Conservation (phyloP, 2,888 invertebrate species). For the Drosophila borborema region DNA sequence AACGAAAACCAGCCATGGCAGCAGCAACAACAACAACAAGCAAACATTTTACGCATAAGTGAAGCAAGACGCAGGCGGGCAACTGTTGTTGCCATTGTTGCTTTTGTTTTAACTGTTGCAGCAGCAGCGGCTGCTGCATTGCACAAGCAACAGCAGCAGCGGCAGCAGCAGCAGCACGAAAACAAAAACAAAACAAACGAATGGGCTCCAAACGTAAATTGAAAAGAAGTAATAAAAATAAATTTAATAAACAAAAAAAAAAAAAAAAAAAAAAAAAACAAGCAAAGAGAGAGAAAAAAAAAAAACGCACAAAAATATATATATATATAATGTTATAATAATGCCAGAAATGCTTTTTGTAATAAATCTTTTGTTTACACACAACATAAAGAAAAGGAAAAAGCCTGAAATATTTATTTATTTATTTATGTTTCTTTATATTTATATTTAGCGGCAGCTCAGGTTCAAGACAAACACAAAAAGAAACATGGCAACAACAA, state of each 20-base stretch:
- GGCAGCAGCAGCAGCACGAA: conserved; percentile 18
- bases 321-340: conserved; percentile 58
- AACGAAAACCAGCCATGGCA: conserved; percentile 10
- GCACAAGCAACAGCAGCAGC: conserved; percentile 57
- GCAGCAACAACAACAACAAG: conserved; percentile 21
- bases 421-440: conserved; percentile 59
- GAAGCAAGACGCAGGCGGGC: conserved; percentile 47
- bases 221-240: conserved; percentile 78
- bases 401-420: conserved; percentile 69
- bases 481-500: conserved; percentile 12
- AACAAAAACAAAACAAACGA: conserved; percentile 62
- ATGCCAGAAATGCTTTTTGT: conserved; percentile 68
- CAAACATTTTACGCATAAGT: conserved; percentile 66
- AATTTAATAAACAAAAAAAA: conserved; percentile 58
- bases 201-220: conserved; percentile 56
- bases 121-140: conserved; percentile 43
- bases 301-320: conserved; percentile 24
- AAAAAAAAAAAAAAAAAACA: conserved; percentile 21
- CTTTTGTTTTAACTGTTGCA: conserved; percentile 66
- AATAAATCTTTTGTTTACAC: conserved; percentile 78
- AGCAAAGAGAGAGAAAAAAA: conserved; percentile 12
- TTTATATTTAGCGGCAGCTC: conserved; percentile 41
- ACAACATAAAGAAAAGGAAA: conserved; percentile 34
- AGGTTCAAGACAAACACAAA: conserved; percentile 68
- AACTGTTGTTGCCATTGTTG: conserved; percentile 44